Evolutionary conservation across 2,113 vertebrate species (phyloP).

Genomic region (Datnioides undecimradiatus): DNA sequence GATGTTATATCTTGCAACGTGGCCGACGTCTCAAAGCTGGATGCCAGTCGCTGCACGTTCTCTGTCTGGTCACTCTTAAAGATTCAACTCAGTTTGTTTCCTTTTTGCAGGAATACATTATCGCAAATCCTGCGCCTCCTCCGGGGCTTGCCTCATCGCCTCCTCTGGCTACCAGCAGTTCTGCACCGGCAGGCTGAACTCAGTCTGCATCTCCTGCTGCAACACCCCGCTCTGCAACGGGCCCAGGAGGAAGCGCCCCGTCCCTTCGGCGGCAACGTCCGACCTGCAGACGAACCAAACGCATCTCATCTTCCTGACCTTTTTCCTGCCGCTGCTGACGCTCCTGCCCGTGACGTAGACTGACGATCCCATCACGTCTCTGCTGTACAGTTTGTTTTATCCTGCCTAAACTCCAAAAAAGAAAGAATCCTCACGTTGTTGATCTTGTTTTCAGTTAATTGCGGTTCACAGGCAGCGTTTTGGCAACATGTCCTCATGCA

Average conservation of each 20-base stretch:
- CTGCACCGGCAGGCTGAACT: conserved; percentile 96
- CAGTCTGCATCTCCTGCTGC: conserved; percentile 98
- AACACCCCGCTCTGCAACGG: conserved; percentile 97
- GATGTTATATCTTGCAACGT: background rate
- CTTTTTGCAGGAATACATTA: conserved; percentile 90
- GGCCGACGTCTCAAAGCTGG: background rate
- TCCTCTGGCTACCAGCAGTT: conserved; percentile 98
- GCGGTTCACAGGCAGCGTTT: background rate
- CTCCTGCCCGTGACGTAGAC: conserved; percentile 46
- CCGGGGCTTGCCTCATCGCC: conserved; percentile 95
- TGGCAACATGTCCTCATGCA: background rate
- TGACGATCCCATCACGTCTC: background rate
- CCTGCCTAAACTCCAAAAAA: background rate
- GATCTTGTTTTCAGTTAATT: background rate
- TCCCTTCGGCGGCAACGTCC: conserved; percentile 37
- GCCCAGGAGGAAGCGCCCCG: conserved; percentile 88
- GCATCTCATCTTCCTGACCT: conserved; percentile 53
- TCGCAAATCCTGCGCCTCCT: conserved; percentile 96
- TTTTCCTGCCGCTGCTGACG: conserved; percentile 55
- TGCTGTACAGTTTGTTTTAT: conserved; percentile 12
- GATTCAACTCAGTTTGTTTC: background rate
- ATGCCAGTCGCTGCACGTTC: background rate
- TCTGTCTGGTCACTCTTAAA: background rate
- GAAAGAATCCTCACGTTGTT: background rate
- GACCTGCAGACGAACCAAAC: accelerated